Conservation (phyloP, 1,140 invertebrate genomes). For the Saxidomus purpurata region DNA sequence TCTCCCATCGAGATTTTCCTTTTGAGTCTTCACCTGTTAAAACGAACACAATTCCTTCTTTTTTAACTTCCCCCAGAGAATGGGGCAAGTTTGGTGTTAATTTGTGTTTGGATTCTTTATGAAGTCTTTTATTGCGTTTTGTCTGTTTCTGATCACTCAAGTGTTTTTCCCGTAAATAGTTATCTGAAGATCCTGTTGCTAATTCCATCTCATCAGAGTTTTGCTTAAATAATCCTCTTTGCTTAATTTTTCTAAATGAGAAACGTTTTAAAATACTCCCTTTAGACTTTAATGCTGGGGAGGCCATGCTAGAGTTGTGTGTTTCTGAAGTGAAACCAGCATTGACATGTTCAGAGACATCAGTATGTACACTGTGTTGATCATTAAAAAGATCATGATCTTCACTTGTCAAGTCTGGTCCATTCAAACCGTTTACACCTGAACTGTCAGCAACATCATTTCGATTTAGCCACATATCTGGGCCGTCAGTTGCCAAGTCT, state of each 20-base stretch:
- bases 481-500: not conserved
- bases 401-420: conserved; percentile 36
- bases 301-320: conserved; percentile 86
- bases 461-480: conserved; percentile 31
- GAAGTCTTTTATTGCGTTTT: conserved; percentile 89
- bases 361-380: conserved; percentile 78
- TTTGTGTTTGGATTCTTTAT: conserved; percentile 95
- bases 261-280: conserved; percentile 93
- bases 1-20: conserved; percentile 97
- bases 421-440: conserved; percentile 48
- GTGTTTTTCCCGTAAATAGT: conserved; percentile 82
- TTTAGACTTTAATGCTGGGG: conserved; percentile 90
- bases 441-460: conserved; percentile 59
- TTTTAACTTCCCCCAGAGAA: conserved; percentile 91
- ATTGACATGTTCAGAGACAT: conserved; percentile 90
- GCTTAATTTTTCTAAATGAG: conserved; percentile 91
- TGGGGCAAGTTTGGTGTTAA: conserved; percentile 87
- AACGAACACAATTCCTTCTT: conserved; percentile 97
- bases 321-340: conserved; percentile 46
- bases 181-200: conserved; percentile 84
- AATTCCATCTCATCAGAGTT: conserved; percentile 95
- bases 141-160: conserved; percentile 76
- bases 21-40: conserved; percentile 92
- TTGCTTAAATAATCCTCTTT: conserved; percentile 96
- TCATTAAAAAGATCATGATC: conserved; percentile 85